Conservation (phyloP, 2,113 vertebrate species). For the Chamaea fasciata region DNA sequence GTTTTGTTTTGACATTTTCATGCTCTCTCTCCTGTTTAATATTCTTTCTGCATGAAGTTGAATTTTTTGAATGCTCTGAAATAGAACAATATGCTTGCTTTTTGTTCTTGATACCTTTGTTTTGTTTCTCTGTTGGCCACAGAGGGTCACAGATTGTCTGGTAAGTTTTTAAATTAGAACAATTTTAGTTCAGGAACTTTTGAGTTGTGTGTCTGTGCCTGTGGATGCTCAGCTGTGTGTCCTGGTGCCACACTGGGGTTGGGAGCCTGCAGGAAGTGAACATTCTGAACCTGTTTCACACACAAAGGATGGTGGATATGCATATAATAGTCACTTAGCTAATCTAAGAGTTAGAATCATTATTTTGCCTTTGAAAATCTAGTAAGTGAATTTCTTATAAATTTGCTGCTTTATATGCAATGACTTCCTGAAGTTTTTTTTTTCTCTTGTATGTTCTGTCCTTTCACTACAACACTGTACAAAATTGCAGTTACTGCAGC, state of each 20-base stretch:
- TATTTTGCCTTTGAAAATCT: not conserved
- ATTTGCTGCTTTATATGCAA: not conserved
- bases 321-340: not conserved
- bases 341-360: not conserved
- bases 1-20: not conserved
- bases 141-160: conserved; percentile 51
- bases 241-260: not conserved
- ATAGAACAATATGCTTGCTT: not conserved
- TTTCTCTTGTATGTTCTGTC: not conserved
- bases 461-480: not conserved
- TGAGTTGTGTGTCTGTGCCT: not conserved
- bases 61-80: not conserved
- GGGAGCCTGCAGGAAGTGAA: not conserved
- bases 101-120: conserved; percentile 23
- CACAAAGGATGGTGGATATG: not conserved
- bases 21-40: not conserved
- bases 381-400: not conserved
- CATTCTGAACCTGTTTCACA: not conserved
- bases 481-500: not conserved
- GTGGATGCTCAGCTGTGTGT: not conserved
- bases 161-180: conserved; percentile 7
- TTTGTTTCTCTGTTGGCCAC: conserved; percentile 61
- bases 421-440: not conserved
- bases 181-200: not conserved
- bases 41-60: not conserved